These are phyloP conservation scores for Carpatolechia fugitivella DNA, from an alignment of 2,888 invertebrate genomes.

Conservation along the genomic window DNA sequence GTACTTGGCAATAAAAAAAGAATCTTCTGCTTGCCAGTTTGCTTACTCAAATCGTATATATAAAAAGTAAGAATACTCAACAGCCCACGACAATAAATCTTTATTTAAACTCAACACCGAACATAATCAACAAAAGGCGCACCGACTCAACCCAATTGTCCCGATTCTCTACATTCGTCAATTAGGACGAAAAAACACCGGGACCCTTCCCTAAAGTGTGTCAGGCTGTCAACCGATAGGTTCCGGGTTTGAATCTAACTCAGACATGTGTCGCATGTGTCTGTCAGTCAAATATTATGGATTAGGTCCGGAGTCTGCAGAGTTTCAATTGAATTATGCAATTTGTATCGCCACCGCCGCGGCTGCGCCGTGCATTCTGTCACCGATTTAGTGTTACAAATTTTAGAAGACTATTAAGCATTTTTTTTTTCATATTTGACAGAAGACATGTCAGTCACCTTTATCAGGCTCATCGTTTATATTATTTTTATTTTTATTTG, in stretches of 20 bases:
- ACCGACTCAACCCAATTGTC: neutral
- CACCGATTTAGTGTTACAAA: neutral
- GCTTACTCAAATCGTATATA: too few relatives aligned
- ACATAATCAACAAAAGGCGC: neutral
- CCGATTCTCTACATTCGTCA: neutral
- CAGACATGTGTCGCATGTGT: neutral
- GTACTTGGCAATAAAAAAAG: too few relatives aligned
- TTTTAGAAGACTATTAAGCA: neutral
- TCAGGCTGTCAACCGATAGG: neutral
- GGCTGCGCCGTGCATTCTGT: too few relatives aligned
- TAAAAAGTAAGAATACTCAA: neutral
- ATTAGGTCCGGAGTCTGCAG: neutral
- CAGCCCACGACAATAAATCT: neutral
- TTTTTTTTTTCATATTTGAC: neutral
- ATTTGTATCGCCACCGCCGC: neutral
- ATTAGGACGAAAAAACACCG: neutral
- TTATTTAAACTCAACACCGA: neutral
- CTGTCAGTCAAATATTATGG: neutral
- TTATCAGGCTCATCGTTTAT: too few relatives aligned
- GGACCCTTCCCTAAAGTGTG: neutral
- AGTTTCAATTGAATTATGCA: neutral
- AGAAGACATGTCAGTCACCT: too few relatives aligned
- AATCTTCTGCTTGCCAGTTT: too few relatives aligned
- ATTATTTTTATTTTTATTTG: too few relatives aligned
- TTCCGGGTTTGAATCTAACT: neutral